Evolutionary conservation across 2,113 vertebrate genomes (phyloP), one percentile per base, ranked within the genome.

Genomic region (Apeltes quadracus): DNA sequence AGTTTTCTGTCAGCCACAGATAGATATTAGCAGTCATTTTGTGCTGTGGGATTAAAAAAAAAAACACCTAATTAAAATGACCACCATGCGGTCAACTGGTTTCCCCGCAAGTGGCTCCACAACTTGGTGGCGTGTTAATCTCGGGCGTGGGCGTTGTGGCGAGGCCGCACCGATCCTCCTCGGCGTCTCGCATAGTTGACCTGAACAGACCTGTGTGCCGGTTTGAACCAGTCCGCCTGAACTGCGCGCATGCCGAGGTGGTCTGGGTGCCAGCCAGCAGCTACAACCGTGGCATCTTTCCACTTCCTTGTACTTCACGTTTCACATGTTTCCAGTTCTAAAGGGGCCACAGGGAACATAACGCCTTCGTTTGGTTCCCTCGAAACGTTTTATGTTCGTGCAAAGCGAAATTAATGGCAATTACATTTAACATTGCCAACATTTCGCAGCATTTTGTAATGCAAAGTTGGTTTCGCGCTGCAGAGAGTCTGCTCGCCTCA

Each of bases 361-460:
- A 39, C 54, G 23, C 59, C 34, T 68, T 61, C 65, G 59, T 64
- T 46, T 43, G 22, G 46, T 61, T n/a, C 43, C 48, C 66, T 44
- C 81, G 76, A 76, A 43, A 53, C 1, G 11, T 69, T 83, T 83
- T 65, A 75, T 86, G 64, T 81, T 57, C 77, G 53, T 36, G 59
- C 59, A 29, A 79, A 54, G 69, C 36, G 69, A 76, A 81, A 80
- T 57, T 25, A 76, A 50, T 44, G 64, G 34, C 16, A 53, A 36
- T 77, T 81, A 66, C 53, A 87, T 56, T 73, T 27, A 66, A 87
- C 85, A 84, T 62, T n/a, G 58, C 72, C 34, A 72, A 76, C 74
- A 76, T 78, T 79, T 54, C 55, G 51, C 50, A 80, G 46, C 72
- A 73, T 72, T 85, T 85, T 81, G 72, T 78, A 76, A 83, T 71